A percentile compares a stretch with the other conserved stretches of the same genome.
phyloP scores from a whole-genome alignment of 1,140 invertebrate genomes.

The Magallana gigas region DNA sequence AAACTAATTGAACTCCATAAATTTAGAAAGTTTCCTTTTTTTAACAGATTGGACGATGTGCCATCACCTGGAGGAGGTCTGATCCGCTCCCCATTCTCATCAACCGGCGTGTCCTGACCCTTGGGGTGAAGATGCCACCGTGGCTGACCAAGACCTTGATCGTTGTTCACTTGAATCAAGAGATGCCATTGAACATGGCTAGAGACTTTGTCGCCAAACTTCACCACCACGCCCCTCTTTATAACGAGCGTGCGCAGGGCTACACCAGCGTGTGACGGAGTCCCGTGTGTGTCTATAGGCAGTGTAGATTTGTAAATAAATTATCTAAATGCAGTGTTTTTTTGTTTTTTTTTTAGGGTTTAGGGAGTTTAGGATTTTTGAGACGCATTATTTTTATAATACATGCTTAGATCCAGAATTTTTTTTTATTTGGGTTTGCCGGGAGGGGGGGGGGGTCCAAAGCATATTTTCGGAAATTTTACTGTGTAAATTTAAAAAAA shows the following conservation, averaged over 20 bases:
- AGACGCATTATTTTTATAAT: too few relatives aligned
- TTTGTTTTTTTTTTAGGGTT: too few relatives aligned
- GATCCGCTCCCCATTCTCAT: conserved; percentile 62
- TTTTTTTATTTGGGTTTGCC: too few relatives aligned
- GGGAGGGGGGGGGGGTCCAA: too few relatives aligned
- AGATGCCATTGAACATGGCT: conserved; percentile 67
- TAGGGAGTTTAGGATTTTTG: too few relatives aligned
- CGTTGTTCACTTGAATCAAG: conserved; percentile 69
- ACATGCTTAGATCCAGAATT: too few relatives aligned
- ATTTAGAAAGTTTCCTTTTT: too few relatives aligned
- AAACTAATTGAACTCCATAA: too few relatives aligned
- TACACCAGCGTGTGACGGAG: conserved; percentile 8
- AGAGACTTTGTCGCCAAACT: conserved; percentile 71
- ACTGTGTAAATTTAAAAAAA: too few relatives aligned
- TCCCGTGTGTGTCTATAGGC: neutral
- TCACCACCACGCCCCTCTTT: conserved; percentile 66
- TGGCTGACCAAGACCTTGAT: conserved; percentile 65
- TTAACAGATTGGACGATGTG: conserved; percentile 59
- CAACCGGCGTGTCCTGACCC: conserved; percentile 61
- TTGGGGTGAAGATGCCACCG: conserved; percentile 70
- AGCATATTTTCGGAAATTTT: too few relatives aligned
- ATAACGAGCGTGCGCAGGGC: conserved; percentile 4
- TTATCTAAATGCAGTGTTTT: neutral
- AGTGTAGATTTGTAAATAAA: conserved; percentile 8
- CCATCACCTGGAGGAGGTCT: conserved; percentile 61